Base-by-base conservation (phyloP, 2,113 vertebrate genomes). In the Corapipo altera region DNA sequence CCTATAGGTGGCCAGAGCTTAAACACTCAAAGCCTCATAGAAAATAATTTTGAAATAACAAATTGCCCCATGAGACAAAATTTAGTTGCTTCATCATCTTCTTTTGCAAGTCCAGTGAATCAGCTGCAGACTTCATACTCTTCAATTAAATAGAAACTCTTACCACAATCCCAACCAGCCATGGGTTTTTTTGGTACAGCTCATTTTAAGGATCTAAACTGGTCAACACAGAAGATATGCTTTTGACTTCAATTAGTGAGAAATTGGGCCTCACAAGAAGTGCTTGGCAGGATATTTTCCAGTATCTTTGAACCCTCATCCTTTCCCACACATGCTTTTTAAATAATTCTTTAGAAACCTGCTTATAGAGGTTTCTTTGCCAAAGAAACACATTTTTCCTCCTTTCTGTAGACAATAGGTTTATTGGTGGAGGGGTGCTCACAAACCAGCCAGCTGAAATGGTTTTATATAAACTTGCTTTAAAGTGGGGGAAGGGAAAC, bases 21-120 rank as follows among this genome's bases (percentile, higher is more conserved):
- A 75, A 78, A 91, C 41, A 69, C 28, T 71, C 52, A 84, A 78
- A 64, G 65, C 15, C 52, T 44, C 61, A 44, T 0, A 67, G 86
- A 96, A 92, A 91, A 82, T 67, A 58, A 67, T 85, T 90, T 43
- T 73, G 67, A 95, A 96, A 59, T n/a, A 89, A 85, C 11, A 76
- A 83, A 54, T 43, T 80, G 39, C 74, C 91, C 67, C 71, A 55
- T 14, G 89, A 43, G 82, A 73, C 52, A 89, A 66, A 66, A 77
- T 83, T 18, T 15, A 66, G 71, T 77, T 85, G 71, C 70, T 85
- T 86, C 88, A 83, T 66, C 90, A 90, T 87, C 78, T 95, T 37
- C 82, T 79, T 94, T 76, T 85, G 81, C 71, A 94, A 97, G 71
- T 39, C 33, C 55, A 83, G 27, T 83, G 89, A 93, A 88, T 83